phyloP scores from a whole-genome alignment of 1,140 invertebrate genomes.

The Sitodiplosis mosellana region DNA sequence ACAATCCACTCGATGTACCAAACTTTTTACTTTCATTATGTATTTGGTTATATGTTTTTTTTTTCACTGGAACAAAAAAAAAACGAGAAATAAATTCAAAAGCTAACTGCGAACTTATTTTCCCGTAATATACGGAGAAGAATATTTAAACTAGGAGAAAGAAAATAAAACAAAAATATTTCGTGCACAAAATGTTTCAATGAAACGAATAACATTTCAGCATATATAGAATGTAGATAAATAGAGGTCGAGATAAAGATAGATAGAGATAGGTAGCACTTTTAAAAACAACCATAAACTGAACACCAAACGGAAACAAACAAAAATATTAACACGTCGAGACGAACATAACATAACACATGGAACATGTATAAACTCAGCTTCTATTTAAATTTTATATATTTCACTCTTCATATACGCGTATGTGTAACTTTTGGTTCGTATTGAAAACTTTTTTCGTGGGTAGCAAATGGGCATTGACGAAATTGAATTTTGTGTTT shows the following conservation, averaged over 20 bases:
- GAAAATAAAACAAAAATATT: not conserved
- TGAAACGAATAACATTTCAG: not conserved
- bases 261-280: not conserved
- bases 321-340: not conserved
- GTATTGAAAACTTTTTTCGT: no score
- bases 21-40: no score
- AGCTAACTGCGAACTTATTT: not conserved
- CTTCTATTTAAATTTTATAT: no score
- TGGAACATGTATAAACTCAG: no score
- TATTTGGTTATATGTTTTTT: no score
- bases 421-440: no score
- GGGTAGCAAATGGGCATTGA: no score
- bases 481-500: no score
- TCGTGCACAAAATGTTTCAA: not conserved
- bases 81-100: not conserved
- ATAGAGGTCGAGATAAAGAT: not conserved
- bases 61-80: no score
- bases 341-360: no score
- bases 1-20: no score
- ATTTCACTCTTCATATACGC: no score
- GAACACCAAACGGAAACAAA: not conserved
- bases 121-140: slow-evolving; percentile 5
- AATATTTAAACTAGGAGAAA: slow-evolving; percentile 9
- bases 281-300: not conserved
- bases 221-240: not conserved